Base-by-base conservation (phyloP, 92 coral and sea anemone species). In the Palythoa caribaeorum region DNA sequence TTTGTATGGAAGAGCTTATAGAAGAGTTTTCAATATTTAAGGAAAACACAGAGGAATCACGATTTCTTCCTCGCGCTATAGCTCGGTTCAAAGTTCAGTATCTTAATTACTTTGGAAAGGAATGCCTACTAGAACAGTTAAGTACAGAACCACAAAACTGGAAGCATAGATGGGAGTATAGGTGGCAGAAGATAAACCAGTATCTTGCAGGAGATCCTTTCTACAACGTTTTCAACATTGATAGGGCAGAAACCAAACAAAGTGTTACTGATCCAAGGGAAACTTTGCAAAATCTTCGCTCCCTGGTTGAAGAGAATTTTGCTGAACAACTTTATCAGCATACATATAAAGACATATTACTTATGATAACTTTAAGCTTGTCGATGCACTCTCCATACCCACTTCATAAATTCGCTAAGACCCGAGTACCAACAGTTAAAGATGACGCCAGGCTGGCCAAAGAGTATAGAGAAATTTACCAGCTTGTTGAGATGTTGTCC, bases 171-270 rank as follows among this genome's bases (percentile, higher is more conserved):
- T 89, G 92, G 92, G 86, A 89, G 13, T 60, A 59, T 59, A 71
- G 92, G 10, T 85, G 85, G 90, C 54, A 78, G 16, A 3, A 79
- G 35, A 79, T 90, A 1, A 79, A 90, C 66, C 68, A 86, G 28
- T 60, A 54, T 79, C 89, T 90, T 10, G 90, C 92, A 7, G 92
- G 92, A 17, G 90, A 51, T 60, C 71, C 71, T 47, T 90, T 90
- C 38, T 70, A 72, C 11, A 78, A 87, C 38, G 92, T 89, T 6
- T 79, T 90, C 1, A 84, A 80, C 5, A 73, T 75, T 47, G 35
- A 28, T 20, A 20, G 70, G 17, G 70, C 70, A 28, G 83, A 78
- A 55, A 1, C 15, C 70, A 44, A 75, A 2, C 48, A 40, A 13
- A 1, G 1, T 36, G 44, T 21, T 15, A 39, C 17, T 11, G 37